These are phyloP conservation scores for Drosophila formosana DNA, from an alignment of 2,888 invertebrate species.

Conservation along the genomic window DNA sequence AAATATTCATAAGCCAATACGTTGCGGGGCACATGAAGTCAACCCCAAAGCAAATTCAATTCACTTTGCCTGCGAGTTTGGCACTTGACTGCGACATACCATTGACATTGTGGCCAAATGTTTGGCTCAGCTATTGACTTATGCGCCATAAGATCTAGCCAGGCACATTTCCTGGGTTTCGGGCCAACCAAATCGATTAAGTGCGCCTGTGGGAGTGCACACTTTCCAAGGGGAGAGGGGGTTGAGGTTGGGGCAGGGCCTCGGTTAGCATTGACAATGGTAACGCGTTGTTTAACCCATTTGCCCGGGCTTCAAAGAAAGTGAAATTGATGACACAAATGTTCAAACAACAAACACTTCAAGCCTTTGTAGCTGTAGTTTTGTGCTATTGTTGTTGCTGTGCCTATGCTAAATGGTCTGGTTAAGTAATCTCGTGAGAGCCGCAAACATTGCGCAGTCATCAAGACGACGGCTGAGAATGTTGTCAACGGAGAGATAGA, in stretches of 20 bases:
- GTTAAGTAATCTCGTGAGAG: slow-evolving; percentile 80
- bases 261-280: slow-evolving; percentile 46
- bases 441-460: slow-evolving; percentile 77
- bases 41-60: slow-evolving; percentile 66
- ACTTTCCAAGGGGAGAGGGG: slow-evolving; percentile 42
- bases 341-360: slow-evolving; percentile 67
- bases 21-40: slow-evolving; percentile 51
- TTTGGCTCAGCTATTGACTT: slow-evolving; percentile 53
- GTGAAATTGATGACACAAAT: slow-evolving; percentile 83
- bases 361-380: slow-evolving; percentile 22
- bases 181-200: slow-evolving; percentile 45
- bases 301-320: slow-evolving; percentile 70
- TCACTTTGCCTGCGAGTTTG: slow-evolving; percentile 50
- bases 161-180: slow-evolving; percentile 31
- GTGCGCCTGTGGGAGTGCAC: slow-evolving; percentile 64
- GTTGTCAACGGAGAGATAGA: slow-evolving; percentile 55
- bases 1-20: slow-evolving; percentile 70
- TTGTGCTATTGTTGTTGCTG: slow-evolving; percentile 25
- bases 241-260: not conserved
- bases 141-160: slow-evolving; percentile 10
- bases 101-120: slow-evolving; percentile 56
- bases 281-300: slow-evolving; percentile 54
- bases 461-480: slow-evolving; percentile 61
- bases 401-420: slow-evolving; percentile 74
- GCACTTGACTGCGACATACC: slow-evolving; percentile 37